Evolutionary conservation across 2,888 invertebrate species (phyloP), one percentile per base, ranked within the genome.

Genomic region (Drosophila affinis): DNA sequence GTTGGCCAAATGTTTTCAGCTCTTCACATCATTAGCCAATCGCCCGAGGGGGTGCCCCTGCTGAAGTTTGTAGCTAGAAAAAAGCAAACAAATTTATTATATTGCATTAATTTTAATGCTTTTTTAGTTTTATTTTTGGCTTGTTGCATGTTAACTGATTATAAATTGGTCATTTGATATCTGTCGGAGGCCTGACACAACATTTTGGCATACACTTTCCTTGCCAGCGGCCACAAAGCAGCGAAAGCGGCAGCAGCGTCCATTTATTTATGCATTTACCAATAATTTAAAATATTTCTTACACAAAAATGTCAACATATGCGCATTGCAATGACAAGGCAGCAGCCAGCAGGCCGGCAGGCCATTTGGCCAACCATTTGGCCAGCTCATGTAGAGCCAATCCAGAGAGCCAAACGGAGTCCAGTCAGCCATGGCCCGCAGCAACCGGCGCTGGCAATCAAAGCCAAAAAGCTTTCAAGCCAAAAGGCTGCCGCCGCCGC

Each of bases 281-380:
- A 86, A 68, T 81, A 77, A 86, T 86, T 86, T 77, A 63, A 83
- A 79, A 72, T 86, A 83, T 83, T 83, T 82, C 56, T 74, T 68
- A 68, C 68, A 70, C 53, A 80, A 77, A 77, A 83, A 79, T 81
- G 87, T 82, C 86, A 82, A 83, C 86, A 86, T 79, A 83, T 83
- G 86, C 83, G 79, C 82, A 76, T 71, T 81, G 83, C 79, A 77
- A 71, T 83, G 86, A 81, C 79, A 81, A 48, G 69, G 55, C 63
- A 47, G 62, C 67, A 12, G 24, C 12, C 29, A 54, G 32, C 62
- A 56, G 24, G 47, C 60, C 21, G 21, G 48, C 27, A 6, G 47
- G 49, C 72, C 75, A 67, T 21, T 21, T 21, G 24, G 47, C 60
- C 24, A 45, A 47, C 72, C 75, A 67, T 47, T 62, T 46, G 70